Base-by-base conservation (phyloP, 2,888 invertebrate genomes). In the Nemoura dubitans region DNA sequence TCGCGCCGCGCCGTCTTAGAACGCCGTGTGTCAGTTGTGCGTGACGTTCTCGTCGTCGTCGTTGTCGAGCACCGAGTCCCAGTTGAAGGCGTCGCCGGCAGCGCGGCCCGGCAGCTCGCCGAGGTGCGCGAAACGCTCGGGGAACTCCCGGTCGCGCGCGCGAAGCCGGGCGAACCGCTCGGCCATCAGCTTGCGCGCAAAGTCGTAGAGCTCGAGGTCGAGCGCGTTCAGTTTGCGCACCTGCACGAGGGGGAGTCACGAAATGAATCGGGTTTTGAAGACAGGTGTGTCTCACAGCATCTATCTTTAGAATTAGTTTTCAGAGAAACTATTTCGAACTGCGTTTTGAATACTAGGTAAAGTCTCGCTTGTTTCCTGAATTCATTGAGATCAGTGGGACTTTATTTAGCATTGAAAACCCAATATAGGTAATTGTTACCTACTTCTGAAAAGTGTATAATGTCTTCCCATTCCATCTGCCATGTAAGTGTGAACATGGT, bases 161-260 rank as follows among this genome's bases (percentile, higher is more conserved):
- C 96, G 96, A 88, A 97, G 92, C 89, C 95, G 95, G 91, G 96
- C 94, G 92, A 98, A 97, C 90, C 99, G 94, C 91, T 92, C 92
- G 87, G 92, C 95, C 91, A 99, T 95, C 89, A 99, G 93, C 91
- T 95, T 95, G 92, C 96, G 96, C 85, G 99, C 99, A 92, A 96
- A 99, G 89, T 96, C 95, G 91, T 99, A 99, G 86, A 99, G 94
- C 92, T 98, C 96, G 87, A 98, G 93, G 92, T 99, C 99, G 89
- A 99, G 93, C 88, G 95, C 94, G 93, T 99, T 99, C 89, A 97
- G 93, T 90, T 94, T 93, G 89, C 95, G 94, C n/a, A 84, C 28
- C 27, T 28, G 28, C 29, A 21, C 2, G 16, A 10, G 59, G 59
- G 16, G 36, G 36, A 36, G n/a, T n/a, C n/a, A n/a, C n/a, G n/a